phyloP scores from a whole-genome alignment of 2,888 invertebrate species.

The Synanthedon myopaeformis region DNA sequence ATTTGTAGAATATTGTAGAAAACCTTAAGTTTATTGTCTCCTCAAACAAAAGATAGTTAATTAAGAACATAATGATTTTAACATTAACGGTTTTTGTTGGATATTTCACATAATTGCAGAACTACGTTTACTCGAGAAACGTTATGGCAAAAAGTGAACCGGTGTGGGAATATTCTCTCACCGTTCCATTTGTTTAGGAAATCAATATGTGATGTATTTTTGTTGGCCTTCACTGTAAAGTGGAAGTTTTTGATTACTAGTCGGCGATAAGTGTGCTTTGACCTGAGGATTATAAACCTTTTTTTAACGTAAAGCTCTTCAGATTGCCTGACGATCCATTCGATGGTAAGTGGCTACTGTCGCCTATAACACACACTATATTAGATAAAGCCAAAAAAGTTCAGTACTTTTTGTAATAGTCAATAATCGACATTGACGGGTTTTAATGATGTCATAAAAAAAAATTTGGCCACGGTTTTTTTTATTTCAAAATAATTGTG shows the following conservation, averaged over 20 bases:
- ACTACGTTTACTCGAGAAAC: constrained; percentile 26
- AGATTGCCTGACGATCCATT: no score
- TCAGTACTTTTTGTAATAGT: no score
- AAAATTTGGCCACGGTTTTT: no score
- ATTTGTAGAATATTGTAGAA: no score
- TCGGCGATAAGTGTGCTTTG: no score
- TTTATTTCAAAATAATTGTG: no score
- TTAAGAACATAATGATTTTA: neutral
- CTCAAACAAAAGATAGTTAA: neutral
- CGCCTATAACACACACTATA: constrained; percentile 3
- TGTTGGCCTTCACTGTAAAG: constrained; percentile 22
- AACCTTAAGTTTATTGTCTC: neutral
- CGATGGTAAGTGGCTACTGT: neutral
- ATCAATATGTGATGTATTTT: constrained; percentile 28
- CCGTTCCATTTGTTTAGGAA: constrained; percentile 24
- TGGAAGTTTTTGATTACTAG: constrained; percentile 1
- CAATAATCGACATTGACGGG: no score
- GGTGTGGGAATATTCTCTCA: constrained; percentile 38
- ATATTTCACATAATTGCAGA: constrained; percentile 46
- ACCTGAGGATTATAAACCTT: no score
- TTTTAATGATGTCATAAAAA: no score
- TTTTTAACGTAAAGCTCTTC: neutral
- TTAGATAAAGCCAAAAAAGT: no score
- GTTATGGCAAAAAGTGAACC: constrained; percentile 30
- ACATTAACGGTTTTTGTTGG: neutral